Percentiles rank a stretch among this genome's conserved stretches.
These are phyloP conservation scores for Casuarius casuarius DNA, from an alignment of 2,113 vertebrate species.

Conservation along the genomic window DNA sequence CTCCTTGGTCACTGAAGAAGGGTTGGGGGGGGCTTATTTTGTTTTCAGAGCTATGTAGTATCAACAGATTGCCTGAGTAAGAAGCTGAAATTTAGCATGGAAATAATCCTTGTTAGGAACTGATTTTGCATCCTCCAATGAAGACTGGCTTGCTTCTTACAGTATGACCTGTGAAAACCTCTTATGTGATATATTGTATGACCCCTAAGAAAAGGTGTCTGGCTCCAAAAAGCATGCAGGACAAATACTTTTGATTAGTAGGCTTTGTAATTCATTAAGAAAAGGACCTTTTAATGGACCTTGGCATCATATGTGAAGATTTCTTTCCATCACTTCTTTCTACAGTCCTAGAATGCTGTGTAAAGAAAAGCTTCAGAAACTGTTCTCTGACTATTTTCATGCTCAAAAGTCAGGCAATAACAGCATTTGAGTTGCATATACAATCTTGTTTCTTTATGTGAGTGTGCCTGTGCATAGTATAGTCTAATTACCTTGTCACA, in stretches of 20 bases:
- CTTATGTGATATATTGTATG: neutral
- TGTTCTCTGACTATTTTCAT: neutral
- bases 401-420: neutral
- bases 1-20: neutral
- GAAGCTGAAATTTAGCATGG: neutral
- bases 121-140: neutral
- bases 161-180: neutral
- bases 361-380: neutral
- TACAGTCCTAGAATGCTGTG: neutral
- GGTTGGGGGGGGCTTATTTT: neutral
- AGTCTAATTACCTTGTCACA: neutral
- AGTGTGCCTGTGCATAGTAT: neutral
- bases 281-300: neutral
- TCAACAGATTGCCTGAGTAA: neutral
- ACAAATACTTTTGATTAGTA: slow-evolving; percentile 31
- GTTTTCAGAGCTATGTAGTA: neutral
- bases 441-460: neutral
- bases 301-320: neutral
- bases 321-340: neutral
- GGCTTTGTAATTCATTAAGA: neutral
- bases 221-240: neutral
- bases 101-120: neutral
- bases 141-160: neutral
- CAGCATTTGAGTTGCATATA: neutral
- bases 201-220: neutral